These are phyloP conservation scores for Cynocephalus volans DNA, from an alignment of 2,113 vertebrate genomes.

Conservation along the genomic window DNA sequence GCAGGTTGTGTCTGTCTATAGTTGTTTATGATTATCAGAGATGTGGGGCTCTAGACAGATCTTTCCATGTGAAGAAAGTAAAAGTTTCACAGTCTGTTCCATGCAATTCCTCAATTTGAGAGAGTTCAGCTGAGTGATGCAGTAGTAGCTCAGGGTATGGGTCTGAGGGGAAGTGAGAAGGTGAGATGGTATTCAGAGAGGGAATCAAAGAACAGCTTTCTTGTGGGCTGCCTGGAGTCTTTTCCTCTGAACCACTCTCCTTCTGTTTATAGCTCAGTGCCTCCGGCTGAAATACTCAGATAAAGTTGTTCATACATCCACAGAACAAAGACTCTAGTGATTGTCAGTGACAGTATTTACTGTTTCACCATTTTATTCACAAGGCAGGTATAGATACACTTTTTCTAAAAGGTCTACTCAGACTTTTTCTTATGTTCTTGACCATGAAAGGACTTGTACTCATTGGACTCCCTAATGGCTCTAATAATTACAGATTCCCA, in stretches of 20 bases:
- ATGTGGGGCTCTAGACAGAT: neutral
- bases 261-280: conserved; percentile 30
- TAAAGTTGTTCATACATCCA: neutral
- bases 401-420: conserved; percentile 22
- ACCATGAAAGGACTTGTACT: neutral
- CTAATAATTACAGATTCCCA: neutral
- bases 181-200: neutral
- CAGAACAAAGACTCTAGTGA: conserved; percentile 28
- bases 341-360: neutral
- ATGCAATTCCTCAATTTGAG: conserved; percentile 24
- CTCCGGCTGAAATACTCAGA: neutral
- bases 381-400: neutral
- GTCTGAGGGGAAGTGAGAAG: neutral
- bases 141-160: neutral
- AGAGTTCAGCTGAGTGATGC: neutral
- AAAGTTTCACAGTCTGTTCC: neutral
- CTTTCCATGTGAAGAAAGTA: conserved; percentile 16
- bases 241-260: conserved; percentile 27
- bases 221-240: neutral
- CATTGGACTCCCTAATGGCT: neutral
- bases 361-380: conserved; percentile 2
- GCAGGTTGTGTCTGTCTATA: neutral
- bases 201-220: neutral
- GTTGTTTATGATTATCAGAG: neutral
- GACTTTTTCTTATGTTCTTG: conserved; percentile 26